A percentile compares a stretch with the other conserved stretches of the same genome.
These are phyloP conservation scores for Sinocyclocheilus grahami DNA, from an alignment of 2,113 vertebrate genomes.

Conservation along the genomic window DNA sequence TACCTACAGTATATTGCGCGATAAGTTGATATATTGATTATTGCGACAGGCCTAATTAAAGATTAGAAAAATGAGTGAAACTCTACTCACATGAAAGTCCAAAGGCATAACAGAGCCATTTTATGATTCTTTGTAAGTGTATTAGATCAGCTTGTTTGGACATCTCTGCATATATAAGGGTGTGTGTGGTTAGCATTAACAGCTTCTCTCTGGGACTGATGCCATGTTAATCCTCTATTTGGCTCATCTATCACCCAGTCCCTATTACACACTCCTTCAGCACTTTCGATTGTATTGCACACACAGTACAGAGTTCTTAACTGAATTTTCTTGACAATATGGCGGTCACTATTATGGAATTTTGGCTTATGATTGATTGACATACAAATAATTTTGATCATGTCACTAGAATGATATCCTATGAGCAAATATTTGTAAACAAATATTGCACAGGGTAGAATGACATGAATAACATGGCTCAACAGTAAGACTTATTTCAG, in stretches of 20 bases:
- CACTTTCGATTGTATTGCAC: conserved; percentile 5
- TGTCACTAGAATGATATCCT: not conserved
- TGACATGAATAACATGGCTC: not conserved
- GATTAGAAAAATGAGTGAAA: not conserved
- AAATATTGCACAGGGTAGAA: not conserved
- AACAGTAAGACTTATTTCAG: not conserved
- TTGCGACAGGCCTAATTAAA: not conserved
- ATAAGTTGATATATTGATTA: too few relatives aligned
- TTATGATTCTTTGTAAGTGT: not conserved
- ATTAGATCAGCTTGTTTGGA: not conserved
- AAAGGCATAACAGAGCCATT: not conserved
- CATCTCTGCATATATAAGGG: not conserved
- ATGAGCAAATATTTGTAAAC: not conserved
- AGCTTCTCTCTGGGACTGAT: conserved; percentile 48
- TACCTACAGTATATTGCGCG: too few relatives aligned
- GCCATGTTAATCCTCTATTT: conserved; percentile 59
- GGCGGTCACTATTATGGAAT: not conserved
- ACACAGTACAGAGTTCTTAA: not conserved
- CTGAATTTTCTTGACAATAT: not conserved
- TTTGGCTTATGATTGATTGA: not conserved
- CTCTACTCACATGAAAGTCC: not conserved
- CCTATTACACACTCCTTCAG: conserved; percentile 11
- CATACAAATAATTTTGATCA: not conserved
- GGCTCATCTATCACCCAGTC: conserved; percentile 45
- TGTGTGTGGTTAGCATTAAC: conserved; percentile 43